Base-by-base conservation (phyloP, 1,140 invertebrate genomes). In the Macrobrachium rosenbergii region DNA sequence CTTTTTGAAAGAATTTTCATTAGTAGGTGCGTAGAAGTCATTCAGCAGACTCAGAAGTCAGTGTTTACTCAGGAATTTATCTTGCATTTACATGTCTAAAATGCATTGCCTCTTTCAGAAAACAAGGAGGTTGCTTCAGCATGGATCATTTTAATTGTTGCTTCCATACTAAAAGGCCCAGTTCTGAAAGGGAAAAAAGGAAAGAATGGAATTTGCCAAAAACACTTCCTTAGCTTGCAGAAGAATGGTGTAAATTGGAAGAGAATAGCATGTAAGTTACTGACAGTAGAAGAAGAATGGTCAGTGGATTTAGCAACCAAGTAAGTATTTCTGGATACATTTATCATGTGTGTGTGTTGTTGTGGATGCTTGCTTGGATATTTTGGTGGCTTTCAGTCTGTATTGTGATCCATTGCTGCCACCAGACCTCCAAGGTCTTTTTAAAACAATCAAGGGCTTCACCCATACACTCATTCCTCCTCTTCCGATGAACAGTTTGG, bases 61-160 rank as follows among this genome's bases (percentile, higher is more conserved):
- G 28, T 37, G 28, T 37, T 37, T 37, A 37, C 28, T 1, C 28
- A 37, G 28, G 28, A 37, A 37, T 52, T 52, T 52, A 2, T 0
- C 7, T 12, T 52, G 52, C 12, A 52, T 52, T 52, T 10, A 52
- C 52, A 52, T 8, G 12, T 52, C 52, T 10, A 2, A 8, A 52
- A 52, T 52, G 52, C 52, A 11, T 28, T 21, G 23, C 17, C 14
- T 59, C 58, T 82, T 82, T 72, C 81, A 82, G 81, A 82, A 82
- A 21, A 82, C 37, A 21, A 52, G 5, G 59, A 82, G 69, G 19
- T 73, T 14, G 43, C 67, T 52, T 82, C 81, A 73, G 81, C 69
- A 60, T 82, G 81, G 81, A 60, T 82, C 21, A 43, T 64, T 37
- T 6, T 82, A 7, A 23, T 82, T 5, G 43, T 58, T 73, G 81